Evolutionary conservation across 2,888 invertebrate species (phyloP).

Genomic region (Archips crataeganus): DNA sequence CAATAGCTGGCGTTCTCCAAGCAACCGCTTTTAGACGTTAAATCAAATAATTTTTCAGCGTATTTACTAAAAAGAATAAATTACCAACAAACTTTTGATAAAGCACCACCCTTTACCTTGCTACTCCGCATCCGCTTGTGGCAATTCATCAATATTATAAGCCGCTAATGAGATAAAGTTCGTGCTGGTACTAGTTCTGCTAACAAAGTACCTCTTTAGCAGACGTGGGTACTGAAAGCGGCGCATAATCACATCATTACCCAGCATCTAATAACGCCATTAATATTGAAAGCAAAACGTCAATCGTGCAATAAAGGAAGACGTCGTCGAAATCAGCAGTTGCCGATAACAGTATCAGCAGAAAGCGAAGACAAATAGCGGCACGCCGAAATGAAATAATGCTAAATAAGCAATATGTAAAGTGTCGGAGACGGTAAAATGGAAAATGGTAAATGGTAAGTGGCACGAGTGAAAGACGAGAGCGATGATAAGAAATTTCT

Average conservation of each 20-base stretch:
- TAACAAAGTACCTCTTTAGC: not conserved
- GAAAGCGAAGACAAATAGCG: constrained; percentile 73
- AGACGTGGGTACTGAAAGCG: not conserved
- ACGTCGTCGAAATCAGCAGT: constrained; percentile 44
- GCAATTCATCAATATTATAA: too few species aligned
- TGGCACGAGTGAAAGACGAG: constrained; percentile 45
- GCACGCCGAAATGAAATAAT: constrained; percentile 76
- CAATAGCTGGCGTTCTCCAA: too few species aligned
- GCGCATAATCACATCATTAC: constrained; percentile 3
- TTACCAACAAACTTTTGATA: too few species aligned
- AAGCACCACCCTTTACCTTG: too few species aligned
- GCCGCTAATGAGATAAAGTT: too few species aligned
- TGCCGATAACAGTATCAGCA: constrained; percentile 66
- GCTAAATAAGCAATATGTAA: constrained; percentile 83
- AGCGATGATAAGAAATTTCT: not conserved
- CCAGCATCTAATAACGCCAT: constrained; percentile 15
- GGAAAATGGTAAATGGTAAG: constrained; percentile 67
- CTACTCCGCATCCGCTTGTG: too few species aligned
- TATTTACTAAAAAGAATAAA: too few species aligned
- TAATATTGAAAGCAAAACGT: constrained; percentile 35
- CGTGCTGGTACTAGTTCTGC: not conserved
- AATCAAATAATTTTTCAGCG: too few species aligned
- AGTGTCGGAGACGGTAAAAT: constrained; percentile 68
- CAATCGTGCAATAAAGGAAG: constrained; percentile 41
- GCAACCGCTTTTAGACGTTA: too few species aligned